These are phyloP conservation scores for Heliothis peltigera DNA, from an alignment of 2,888 invertebrate genomes.

Conservation along the genomic window DNA sequence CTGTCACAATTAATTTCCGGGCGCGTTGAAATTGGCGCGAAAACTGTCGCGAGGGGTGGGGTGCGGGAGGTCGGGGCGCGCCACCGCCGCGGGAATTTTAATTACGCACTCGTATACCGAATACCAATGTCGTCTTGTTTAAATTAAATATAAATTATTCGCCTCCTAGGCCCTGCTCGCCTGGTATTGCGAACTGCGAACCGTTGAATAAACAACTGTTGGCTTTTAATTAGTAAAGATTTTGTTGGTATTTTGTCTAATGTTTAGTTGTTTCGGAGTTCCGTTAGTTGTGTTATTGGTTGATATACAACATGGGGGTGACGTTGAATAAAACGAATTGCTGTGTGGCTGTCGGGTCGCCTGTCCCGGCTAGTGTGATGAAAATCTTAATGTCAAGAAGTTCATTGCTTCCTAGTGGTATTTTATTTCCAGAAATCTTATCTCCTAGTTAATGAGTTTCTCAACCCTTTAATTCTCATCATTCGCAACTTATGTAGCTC, in stretches of 20 bases:
- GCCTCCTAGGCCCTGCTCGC: constrained; percentile 86
- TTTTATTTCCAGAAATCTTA: constrained; percentile 1
- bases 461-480: constrained; percentile 24
- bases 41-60: constrained; percentile 85
- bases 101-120: constrained; percentile 90
- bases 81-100: constrained; percentile 89
- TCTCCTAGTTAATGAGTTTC: constrained; percentile 22
- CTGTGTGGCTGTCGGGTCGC: constrained; percentile 23
- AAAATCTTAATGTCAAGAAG: background rate
- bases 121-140: constrained; percentile 90
- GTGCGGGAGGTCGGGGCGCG: constrained; percentile 68
- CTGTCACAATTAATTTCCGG: constrained; percentile 90
- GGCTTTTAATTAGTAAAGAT: constrained; percentile 84
- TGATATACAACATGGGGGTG: constrained; percentile 36
- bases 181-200: constrained; percentile 84
- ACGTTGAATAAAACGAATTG: constrained; percentile 35
- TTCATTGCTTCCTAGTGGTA: background rate
- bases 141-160: constrained; percentile 90
- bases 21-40: constrained; percentile 90
- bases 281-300: constrained; percentile 52
- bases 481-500: constrained; percentile 10
- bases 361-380: background rate
- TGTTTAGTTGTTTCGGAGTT: constrained; percentile 59
- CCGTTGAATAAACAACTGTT: constrained; percentile 85
- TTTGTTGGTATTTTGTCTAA: constrained; percentile 73